Evolutionary conservation across 2,888 invertebrate genomes (phyloP).

Genomic region (Latrodectus elegans): DNA sequence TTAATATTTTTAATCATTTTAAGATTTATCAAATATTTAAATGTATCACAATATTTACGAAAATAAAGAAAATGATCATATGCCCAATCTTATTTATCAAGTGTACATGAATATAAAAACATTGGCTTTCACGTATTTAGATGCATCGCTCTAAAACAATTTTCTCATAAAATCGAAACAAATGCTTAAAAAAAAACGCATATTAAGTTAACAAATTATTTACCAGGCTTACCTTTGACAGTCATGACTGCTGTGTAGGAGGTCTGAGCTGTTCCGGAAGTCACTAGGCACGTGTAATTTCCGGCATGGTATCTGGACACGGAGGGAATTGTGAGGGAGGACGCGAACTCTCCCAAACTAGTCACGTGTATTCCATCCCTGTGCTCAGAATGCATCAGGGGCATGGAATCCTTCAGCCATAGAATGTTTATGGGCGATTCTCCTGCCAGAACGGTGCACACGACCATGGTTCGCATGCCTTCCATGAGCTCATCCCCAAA

Average conservation of each 20-base stretch:
- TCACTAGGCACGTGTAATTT: slow-evolving; percentile 67
- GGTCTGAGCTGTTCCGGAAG: slow-evolving; percentile 63
- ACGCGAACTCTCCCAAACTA: slow-evolving; percentile 65
- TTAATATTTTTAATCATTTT: no score
- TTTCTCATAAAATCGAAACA: background rate
- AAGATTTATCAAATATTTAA: no score
- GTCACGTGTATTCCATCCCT: slow-evolving; percentile 58
- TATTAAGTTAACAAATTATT: background rate
- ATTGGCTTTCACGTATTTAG: no score
- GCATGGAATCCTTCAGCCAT: slow-evolving; percentile 64
- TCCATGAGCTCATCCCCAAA: slow-evolving; percentile 67
- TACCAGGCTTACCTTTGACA: slow-evolving; percentile 50
- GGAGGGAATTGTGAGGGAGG: slow-evolving; percentile 63
- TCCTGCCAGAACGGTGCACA: slow-evolving; percentile 64
- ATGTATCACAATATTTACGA: no score
- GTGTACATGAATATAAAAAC: no score
- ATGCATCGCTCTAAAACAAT: background rate
- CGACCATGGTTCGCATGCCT: slow-evolving; percentile 68
- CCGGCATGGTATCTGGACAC: slow-evolving; percentile 66
- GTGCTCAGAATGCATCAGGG: slow-evolving; percentile 51
- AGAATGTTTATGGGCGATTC: slow-evolving; percentile 64
- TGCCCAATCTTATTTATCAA: no score
- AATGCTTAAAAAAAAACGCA: background rate
- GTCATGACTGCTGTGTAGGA: slow-evolving; percentile 64
- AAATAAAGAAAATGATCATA: no score